These are phyloP conservation scores for Zosterops japonicus DNA, from an alignment of 2,113 vertebrate genomes.

Conservation along the genomic window DNA sequence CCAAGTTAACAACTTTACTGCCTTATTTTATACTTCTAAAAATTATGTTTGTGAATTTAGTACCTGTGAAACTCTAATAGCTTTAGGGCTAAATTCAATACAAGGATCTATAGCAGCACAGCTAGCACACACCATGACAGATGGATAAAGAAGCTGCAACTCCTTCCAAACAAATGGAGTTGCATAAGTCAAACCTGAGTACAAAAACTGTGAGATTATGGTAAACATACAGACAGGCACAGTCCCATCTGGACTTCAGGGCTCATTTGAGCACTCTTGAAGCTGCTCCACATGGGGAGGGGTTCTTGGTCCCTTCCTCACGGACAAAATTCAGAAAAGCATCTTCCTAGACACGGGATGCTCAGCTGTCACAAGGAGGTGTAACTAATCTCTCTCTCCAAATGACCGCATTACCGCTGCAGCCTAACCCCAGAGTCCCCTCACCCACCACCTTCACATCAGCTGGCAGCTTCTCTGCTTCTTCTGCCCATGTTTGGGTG, in stretches of 20 bases:
- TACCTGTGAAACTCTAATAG: slow-evolving; percentile 32
- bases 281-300: background rate
- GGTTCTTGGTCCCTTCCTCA: background rate
- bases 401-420: background rate
- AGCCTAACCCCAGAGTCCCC: background rate
- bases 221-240: background rate
- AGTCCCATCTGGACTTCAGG: background rate
- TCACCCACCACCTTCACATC: background rate
- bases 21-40: slow-evolving; percentile 47
- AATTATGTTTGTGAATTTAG: slow-evolving; percentile 40
- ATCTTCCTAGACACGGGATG: rapidly evolving
- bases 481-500: background rate
- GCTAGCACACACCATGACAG: background rate
- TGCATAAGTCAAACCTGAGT: background rate
- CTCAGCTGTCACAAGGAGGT: background rate
- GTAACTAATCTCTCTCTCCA: background rate
- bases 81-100: slow-evolving; percentile 5
- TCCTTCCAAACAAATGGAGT: too few species aligned
- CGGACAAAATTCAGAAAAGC: background rate
- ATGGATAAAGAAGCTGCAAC: background rate
- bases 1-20: slow-evolving; percentile 46
- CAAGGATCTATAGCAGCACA: background rate
- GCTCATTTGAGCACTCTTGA: background rate
- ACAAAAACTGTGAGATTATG: background rate
- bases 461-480: background rate